Base-by-base conservation (phyloP, 2,113 vertebrate species). In the Sinosuthora webbiana region DNA sequence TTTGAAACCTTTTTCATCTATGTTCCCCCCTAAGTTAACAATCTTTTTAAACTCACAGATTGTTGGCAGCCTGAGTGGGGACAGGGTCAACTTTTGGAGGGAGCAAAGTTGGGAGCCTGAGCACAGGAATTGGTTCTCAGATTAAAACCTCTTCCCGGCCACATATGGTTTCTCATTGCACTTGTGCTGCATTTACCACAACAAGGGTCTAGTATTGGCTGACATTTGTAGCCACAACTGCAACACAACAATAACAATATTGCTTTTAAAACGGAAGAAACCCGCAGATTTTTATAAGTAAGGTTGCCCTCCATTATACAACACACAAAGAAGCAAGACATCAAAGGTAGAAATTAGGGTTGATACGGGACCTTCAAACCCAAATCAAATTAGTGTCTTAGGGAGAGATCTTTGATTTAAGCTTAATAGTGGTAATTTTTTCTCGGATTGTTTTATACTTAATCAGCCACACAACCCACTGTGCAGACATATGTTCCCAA, bases 361-460 rank as follows among this genome's bases (percentile, higher is more conserved):
- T 89, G 90, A 94, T 88, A 95, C 0, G 2, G 49, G 94, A 93
- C 92, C 93, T 96, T 92, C 91, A 95, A 95, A 96, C 82, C 42
- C 75, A 93, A 95, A 96, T 96, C 89, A 96, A 96, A 97, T 97
- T 97, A 96, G 91, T 94, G 94, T 96, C 81, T 91, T 83, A 69
- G 95, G 65, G 78, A 96, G 64, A 95, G 68, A 91, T 94, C 94
- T 97, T 97, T 97, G 95, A 97, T 96, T 97, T 88, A 95, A 91
- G 93, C 94, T 96, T 96, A 97, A 96, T 83, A 95, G 89, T 83
- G 91, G 95, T 95, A 78, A 96, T 88, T 96, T 96, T 97, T 93
- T 87, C 83, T 90, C 33, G 3, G 56, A 93, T 91, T 95, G 91
- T 96, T 97, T 96, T 84, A 91, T 89, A 94, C 90, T 95, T 95